Evolutionary conservation across 2,888 invertebrate species (phyloP), one percentile per base, ranked within the genome.

Genomic region (Cataglyphis albicans): DNA sequence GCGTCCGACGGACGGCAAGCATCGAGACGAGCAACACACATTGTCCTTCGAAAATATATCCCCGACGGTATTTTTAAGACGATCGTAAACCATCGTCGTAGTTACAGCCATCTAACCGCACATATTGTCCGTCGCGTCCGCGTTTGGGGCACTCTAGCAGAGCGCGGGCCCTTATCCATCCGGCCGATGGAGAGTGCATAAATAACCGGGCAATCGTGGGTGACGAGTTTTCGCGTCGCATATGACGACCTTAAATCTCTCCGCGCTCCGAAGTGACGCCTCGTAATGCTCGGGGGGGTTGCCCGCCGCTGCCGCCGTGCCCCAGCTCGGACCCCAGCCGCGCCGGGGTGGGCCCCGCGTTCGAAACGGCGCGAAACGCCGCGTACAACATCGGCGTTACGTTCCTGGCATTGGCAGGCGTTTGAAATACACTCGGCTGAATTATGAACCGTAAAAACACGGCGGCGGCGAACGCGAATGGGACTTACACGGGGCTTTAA

Each of bases 381-480:
- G 61, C 81, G 57, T 61, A 76, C 76, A 65, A 61, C 86, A 86
- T 90, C 88, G 83, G 70, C 87, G 86, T 92, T 91, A 91, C 87
- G 89, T 88, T 88, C 89, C 87, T 85, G 52, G 89, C 93, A 94
- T 94, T 93, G 94, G 94, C 93, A 94, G 94, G 91, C 93, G 92
- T 93, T 94, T 93, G 93, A 94, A 94, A 94, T 94, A 94, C 92
- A 93, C 93, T 93, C 93, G 93, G 88, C 93, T 94, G 94, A 94
- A 94, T 94, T 94, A 94, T 94, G 94, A 94, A 94, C 93, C 94
- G 94, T 94, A 94, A 94, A 94, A 94, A 92, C 92, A 93, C 91
- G 83, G n/a, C 63, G 44, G 18, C 74, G 75, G 87, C 78, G 87
- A 80, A 88, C 87, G 89, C 25, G 25, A 29, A 90, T 35, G 55